Conservation (phyloP, 1,140 invertebrate species). For the Venturia canescens region DNA sequence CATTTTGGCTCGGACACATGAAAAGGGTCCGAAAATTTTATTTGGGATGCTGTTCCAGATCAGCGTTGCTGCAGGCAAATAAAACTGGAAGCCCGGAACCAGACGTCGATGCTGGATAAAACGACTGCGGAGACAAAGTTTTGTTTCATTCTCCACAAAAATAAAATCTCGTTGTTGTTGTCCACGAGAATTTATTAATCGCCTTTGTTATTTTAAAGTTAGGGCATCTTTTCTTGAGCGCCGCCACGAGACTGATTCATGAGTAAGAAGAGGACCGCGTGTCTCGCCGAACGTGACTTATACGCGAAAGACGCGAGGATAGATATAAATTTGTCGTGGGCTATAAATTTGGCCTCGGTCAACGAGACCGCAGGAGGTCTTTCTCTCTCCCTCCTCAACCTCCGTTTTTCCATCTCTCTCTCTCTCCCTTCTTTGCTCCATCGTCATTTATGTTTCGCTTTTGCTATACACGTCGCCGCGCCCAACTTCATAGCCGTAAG, state of each 20-base stretch:
- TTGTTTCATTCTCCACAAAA: not conserved
- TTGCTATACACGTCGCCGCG: conserved; percentile 36
- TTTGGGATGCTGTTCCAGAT: no score
- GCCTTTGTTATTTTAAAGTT: conserved; percentile 5
- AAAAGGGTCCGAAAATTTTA: no score
- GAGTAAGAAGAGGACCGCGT: conserved; percentile 7
- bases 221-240: not conserved
- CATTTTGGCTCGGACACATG: no score
- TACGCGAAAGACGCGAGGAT: conserved; percentile 30
- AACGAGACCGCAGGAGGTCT: conserved; percentile 41
- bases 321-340: conserved; percentile 48
- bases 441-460: conserved; percentile 41
- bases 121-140: no score
- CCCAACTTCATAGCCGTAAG: conserved; percentile 38
- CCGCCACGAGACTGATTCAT: conserved; percentile 17
- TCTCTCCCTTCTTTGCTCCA: conserved; percentile 16
- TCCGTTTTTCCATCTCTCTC: not conserved
- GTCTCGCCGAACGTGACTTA: conserved; percentile 43
- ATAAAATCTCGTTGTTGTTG: not conserved
- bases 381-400: not conserved
- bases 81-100: no score
- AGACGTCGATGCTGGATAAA: no score
- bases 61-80: no score
- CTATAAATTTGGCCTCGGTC: conserved; percentile 44
- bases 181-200: not conserved